A percentile compares a stretch with the other conserved stretches of the same genome.
These are phyloP conservation scores for Macrostomum cliftonense DNA, from an alignment of 2,888 invertebrate species.

Conservation along the genomic window DNA sequence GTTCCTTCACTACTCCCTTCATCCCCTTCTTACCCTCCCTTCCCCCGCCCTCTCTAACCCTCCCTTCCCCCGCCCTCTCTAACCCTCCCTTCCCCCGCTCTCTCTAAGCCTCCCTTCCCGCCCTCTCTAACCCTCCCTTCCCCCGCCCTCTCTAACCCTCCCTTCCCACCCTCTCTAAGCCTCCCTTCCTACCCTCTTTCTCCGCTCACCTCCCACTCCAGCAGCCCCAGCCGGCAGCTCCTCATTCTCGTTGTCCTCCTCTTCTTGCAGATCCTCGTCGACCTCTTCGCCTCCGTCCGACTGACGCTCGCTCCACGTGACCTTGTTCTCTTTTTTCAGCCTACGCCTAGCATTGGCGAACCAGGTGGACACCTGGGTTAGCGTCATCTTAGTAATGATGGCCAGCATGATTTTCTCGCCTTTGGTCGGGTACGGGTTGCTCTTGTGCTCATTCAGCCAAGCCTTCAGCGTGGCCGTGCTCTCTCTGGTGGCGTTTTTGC, in stretches of 20 bases:
- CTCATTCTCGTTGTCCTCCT: conserved; percentile 29
- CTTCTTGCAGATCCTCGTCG: too few relatives aligned
- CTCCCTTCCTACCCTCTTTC: too few relatives aligned
- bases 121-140: too few relatives aligned
- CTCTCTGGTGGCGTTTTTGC: conserved; percentile 91
- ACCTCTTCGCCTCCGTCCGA: conserved; percentile 41
- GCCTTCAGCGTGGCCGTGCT: conserved; percentile 89
- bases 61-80: too few relatives aligned
- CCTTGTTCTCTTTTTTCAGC: conserved; percentile 86
- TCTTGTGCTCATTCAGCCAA: conserved; percentile 87
- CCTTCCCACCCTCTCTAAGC: too few relatives aligned
- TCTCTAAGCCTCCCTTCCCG: too few relatives aligned
- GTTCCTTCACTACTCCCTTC: too few relatives aligned
- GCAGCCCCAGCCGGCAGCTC: conserved; percentile 32
- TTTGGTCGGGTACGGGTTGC: conserved; percentile 85
- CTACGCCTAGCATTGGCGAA: conserved; percentile 80
- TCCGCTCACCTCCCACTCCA: conserved; percentile 8
- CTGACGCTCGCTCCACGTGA: conserved; percentile 76
- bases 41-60: too few relatives aligned
- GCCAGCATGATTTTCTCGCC: conserved; percentile 87
- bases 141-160: too few relatives aligned
- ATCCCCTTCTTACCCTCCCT: too few relatives aligned
- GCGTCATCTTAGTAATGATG: conserved; percentile 80
- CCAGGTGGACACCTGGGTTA: conserved; percentile 78
- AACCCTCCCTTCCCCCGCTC: too few relatives aligned